A percentile compares a stretch with the other conserved stretches of the same genome.
Conservation (phyloP, 2,797 vertebrate genomes). For the Paratrypauchen microcephalus region DNA sequence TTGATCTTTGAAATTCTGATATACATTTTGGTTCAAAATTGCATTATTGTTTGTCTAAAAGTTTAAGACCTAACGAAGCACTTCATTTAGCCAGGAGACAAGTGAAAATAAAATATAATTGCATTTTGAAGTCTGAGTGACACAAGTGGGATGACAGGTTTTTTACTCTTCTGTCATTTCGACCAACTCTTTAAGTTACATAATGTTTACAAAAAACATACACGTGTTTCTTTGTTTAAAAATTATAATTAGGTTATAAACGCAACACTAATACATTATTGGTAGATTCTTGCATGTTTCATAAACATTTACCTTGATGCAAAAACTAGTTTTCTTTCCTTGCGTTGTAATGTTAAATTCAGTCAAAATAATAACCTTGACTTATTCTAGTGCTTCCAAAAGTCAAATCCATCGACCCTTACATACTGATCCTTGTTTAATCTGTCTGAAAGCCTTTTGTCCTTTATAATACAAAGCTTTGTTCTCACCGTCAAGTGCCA, state of each 20-base stretch:
- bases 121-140: no score
- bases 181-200: neutral
- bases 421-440: neutral
- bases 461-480: slow-evolving; percentile 32
- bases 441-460: slow-evolving; percentile 6
- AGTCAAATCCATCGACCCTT: neutral
- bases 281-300: neutral
- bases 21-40: no score
- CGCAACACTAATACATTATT: neutral
- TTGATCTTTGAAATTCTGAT: no score
- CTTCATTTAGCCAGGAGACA: no score
- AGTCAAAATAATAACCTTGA: neutral
- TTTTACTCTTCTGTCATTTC: neutral
- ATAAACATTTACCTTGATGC: neutral
- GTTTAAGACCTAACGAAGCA: no score
- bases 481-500: slow-evolving; percentile 65
- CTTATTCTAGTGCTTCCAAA: neutral
- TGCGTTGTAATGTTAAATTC: neutral
- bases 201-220: neutral
- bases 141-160: neutral
- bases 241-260: neutral
- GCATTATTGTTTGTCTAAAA: no score
- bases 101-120: no score
- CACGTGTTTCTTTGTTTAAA: neutral
- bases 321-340: neutral